These are phyloP conservation scores for Odobenus rosmarus DNA, from an alignment of 2,113 vertebrate genomes.

Conservation along the genomic window DNA sequence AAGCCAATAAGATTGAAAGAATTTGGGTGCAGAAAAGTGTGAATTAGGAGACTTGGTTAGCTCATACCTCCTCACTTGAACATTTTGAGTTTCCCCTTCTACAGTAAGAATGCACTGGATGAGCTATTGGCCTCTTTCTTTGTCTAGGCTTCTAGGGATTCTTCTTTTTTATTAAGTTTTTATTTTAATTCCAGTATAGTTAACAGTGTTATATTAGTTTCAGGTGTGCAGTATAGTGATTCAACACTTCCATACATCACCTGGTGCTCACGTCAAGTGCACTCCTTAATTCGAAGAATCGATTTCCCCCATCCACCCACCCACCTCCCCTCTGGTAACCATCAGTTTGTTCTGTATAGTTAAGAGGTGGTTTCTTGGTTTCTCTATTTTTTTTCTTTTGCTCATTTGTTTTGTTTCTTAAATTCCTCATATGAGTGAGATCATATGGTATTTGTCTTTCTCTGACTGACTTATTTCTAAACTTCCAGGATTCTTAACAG, in stretches of 20 bases:
- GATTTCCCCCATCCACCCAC: neutral
- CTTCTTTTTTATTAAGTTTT: neutral
- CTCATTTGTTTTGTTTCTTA: neutral
- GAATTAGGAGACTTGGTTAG: neutral
- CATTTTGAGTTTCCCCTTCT: neutral
- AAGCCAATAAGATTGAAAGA: neutral
- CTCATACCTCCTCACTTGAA: neutral
- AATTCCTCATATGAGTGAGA: neutral
- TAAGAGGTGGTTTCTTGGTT: neutral
- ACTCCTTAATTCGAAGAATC: neutral
- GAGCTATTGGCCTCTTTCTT: neutral
- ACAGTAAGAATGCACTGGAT: neutral
- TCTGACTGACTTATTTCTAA: neutral
- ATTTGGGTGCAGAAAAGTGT: neutral
- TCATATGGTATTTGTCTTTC: neutral
- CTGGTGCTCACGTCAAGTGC: neutral
- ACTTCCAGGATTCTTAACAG: neutral
- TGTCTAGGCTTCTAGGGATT: neutral
- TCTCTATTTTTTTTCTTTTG: neutral
- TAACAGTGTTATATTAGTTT: neutral
- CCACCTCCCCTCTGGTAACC: neutral
- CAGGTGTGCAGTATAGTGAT: neutral
- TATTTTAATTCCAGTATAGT: neutral
- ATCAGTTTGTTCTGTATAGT: neutral
- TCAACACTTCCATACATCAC: neutral